phyloP scores from a whole-genome alignment of 2,113 vertebrate species.

The Capreolus pygargus region DNA sequence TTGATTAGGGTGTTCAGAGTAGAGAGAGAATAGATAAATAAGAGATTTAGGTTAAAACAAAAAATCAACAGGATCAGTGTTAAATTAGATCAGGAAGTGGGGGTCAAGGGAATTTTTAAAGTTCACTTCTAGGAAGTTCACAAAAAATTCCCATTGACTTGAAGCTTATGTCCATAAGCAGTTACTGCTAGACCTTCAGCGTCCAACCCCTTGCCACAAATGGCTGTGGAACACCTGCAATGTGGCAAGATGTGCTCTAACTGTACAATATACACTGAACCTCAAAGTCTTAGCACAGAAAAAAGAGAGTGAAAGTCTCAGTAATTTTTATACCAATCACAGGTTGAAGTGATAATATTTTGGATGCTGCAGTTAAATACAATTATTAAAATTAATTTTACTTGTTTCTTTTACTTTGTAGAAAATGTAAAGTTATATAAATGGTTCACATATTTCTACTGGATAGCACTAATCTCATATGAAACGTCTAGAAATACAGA shows the following conservation, averaged over 20 bases:
- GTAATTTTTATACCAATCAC: background rate
- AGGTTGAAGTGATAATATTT: background rate
- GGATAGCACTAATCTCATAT: background rate
- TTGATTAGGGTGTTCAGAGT: background rate
- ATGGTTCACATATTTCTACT: background rate
- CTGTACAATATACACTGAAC: background rate
- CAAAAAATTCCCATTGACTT: background rate
- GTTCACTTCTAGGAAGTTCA: background rate
- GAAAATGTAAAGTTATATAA: background rate
- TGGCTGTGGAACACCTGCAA: background rate
- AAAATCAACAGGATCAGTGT: background rate
- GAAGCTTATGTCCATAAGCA: background rate
- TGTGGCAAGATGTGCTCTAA: background rate
- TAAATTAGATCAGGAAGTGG: background rate
- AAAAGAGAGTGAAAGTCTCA: background rate
- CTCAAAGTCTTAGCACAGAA: background rate
- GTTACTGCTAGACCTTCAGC: background rate
- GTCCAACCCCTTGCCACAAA: background rate
- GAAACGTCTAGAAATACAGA: background rate
- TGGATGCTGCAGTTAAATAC: background rate
- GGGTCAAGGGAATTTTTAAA: background rate
- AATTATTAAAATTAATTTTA: background rate
- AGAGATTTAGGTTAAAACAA: background rate
- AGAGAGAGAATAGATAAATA: background rate
- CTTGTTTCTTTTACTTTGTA: background rate